phyloP scores from a whole-genome alignment of 2,113 vertebrate genomes.

The Kobus ellipsiprymnus region DNA sequence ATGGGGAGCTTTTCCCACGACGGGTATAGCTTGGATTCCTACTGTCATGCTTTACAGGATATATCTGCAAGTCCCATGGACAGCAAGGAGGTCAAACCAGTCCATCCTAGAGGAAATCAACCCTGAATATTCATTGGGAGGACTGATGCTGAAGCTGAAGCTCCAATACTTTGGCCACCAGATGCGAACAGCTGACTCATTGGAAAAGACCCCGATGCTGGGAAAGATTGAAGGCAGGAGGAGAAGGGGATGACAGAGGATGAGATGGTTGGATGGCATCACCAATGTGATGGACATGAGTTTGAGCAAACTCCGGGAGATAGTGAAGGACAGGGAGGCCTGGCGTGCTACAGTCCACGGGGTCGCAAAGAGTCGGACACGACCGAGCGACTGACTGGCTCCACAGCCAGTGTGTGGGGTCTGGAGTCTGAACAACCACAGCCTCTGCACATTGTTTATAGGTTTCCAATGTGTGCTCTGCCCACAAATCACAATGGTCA shows the following conservation, averaged over 20 bases:
- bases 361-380: rapidly evolving
- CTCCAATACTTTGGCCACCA: not conserved
- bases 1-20: not conserved
- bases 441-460: not conserved
- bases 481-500: not conserved
- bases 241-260: not conserved
- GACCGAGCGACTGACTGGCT: not conserved
- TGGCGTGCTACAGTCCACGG: not conserved
- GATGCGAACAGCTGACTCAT: not conserved
- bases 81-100: not conserved
- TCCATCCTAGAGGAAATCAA: not conserved
- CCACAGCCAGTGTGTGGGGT: not conserved
- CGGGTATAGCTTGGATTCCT: rapidly evolving
- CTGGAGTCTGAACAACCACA: not conserved
- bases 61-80: not conserved
- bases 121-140: not conserved
- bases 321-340: not conserved
- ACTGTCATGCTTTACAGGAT: not conserved
- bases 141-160: not conserved
- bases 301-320: not conserved
- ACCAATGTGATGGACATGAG: not conserved
- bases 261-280: not conserved
- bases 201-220: not conserved
- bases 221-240: not conserved
- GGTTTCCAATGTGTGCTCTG: not conserved